A percentile compares a stretch with the other conserved stretches of the same genome.
Conservation (phyloP, 2,888 invertebrate genomes). For the Notodonta dromedarius region DNA sequence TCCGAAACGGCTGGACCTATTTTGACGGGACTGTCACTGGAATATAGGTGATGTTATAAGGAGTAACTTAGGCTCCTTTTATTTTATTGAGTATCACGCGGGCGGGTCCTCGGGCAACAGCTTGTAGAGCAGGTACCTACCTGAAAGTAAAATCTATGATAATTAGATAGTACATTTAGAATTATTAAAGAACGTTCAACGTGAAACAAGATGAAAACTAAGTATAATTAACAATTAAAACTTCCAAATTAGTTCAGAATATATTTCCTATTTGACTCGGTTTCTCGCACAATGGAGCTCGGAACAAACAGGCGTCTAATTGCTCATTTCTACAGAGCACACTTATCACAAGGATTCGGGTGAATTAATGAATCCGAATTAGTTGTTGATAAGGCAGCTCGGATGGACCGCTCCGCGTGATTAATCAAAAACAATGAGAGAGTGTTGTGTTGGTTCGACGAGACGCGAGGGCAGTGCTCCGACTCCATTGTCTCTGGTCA, state of each 20-base stretch:
- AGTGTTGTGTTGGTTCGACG: slow-evolving; percentile 54
- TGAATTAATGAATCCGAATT: slow-evolving; percentile 34
- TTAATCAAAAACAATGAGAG: slow-evolving; percentile 70
- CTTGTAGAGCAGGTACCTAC: not conserved
- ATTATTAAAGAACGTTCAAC: too few relatives aligned
- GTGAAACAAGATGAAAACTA: not conserved
- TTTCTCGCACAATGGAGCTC: slow-evolving; percentile 1
- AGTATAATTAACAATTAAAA: not conserved
- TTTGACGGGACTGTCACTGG: too few relatives aligned
- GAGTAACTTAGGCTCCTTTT: too few relatives aligned
- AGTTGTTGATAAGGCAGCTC: slow-evolving; percentile 42
- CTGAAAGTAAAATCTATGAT: too few relatives aligned
- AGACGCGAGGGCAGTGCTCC: slow-evolving; percentile 67
- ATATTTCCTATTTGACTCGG: not conserved
- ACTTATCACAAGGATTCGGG: slow-evolving; percentile 24
- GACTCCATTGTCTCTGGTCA: slow-evolving; percentile 73
- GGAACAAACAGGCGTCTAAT: not conserved
- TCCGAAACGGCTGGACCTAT: too few relatives aligned
- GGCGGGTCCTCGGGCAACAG: too few relatives aligned
- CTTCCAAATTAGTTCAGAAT: not conserved
- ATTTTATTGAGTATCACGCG: too few relatives aligned
- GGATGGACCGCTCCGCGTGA: slow-evolving; percentile 53
- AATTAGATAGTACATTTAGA: too few relatives aligned
- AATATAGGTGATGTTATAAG: too few relatives aligned
- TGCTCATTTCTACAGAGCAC: not conserved